Evolutionary conservation across 2,797 vertebrate genomes (phyloP), one percentile per base, ranked within the genome.

Genomic region (Hydrolagus colliei): DNA sequence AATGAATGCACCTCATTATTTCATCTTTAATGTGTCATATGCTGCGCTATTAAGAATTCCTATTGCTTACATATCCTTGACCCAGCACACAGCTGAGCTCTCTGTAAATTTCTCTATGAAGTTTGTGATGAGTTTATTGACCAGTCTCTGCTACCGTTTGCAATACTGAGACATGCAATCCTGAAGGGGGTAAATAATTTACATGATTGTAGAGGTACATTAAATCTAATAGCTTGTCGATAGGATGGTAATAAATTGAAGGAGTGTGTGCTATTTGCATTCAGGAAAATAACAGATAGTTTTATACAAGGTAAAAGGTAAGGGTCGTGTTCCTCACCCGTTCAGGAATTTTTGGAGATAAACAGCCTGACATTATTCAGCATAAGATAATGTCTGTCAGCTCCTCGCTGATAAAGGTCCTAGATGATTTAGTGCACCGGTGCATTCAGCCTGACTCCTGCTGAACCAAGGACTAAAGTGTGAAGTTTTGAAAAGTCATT

Each of bases 41-140:
- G 87, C 85, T 73, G 85, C 86, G 75, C 86, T 89, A 93, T 91
- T 92, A 92, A 90, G 91, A 93, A 52, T 93, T 93, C 90, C 89
- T 90, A 91, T 91, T 90, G 88, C 78, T 87, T 35, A 88, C 86
- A 85, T 87, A 88, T 88, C 92, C 91, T 94, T 93, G 93, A 94
- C 93, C 92, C 89, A 90, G 88, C 52, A 87, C 91, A 89, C 89
- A 87, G 88, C 91, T 92, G 92, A 94, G 93, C 93, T 94, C 94
- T 92, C 92, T 92, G 93, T 86, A 89, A 88, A 91, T 91, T 90
- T 74, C 32, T 94, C 93, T 93, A 93, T 91, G 89, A 92, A 89
- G 88, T 87, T 88, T 89, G 90, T 91, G 92, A 93, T 92, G 90
- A 91, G 87, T 93, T 92, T 93, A 93, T 92, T 91, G 92, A 92